A percentile compares a stretch with the other conserved stretches of the same genome.
phyloP scores from a whole-genome alignment of 2,113 vertebrate genomes.

The Oncorhynchus masou region DNA sequence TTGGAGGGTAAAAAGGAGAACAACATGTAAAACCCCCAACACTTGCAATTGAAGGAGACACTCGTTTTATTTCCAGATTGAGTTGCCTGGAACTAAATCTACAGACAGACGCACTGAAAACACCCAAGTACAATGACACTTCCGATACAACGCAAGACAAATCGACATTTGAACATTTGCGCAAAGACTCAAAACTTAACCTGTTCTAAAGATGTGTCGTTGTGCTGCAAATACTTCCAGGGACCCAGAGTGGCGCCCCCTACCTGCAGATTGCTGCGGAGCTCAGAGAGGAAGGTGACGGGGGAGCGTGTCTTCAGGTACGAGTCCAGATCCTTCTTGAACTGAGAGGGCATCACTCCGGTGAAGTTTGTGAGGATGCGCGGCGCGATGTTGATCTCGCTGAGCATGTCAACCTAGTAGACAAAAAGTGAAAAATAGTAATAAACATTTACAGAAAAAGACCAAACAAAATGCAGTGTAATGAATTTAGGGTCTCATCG shows the following conservation, averaged over 20 bases:
- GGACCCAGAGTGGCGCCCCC: conserved; percentile 27
- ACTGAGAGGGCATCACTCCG: conserved; percentile 97
- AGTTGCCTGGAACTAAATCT: neutral
- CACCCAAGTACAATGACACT: neutral
- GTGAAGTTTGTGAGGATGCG: conserved; percentile 99
- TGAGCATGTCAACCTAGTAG: conserved; percentile 95
- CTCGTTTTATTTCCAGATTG: neutral
- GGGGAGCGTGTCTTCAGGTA: conserved; percentile 98
- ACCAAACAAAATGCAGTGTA: neutral
- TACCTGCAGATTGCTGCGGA: conserved; percentile 97
- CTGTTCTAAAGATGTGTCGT: conserved; percentile 30
- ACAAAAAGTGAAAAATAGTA: neutral
- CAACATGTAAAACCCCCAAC: neutral
- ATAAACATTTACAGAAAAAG: neutral
- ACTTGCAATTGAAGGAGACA: neutral
- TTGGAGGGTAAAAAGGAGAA: neutral
- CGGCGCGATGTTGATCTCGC: conserved; percentile 98
- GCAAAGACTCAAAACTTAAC: conserved; percentile 25
- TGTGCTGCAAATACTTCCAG: conserved; percentile 33
- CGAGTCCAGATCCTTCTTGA: conserved; percentile 99
- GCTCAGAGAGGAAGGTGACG: conserved; percentile 94
- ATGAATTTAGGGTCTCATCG: neutral
- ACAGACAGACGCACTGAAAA: neutral
- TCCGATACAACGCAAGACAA: neutral
- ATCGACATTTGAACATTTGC: conserved; percentile 10